Conservation (phyloP, 2,888 invertebrate species). For the Tigriopus californicus region DNA sequence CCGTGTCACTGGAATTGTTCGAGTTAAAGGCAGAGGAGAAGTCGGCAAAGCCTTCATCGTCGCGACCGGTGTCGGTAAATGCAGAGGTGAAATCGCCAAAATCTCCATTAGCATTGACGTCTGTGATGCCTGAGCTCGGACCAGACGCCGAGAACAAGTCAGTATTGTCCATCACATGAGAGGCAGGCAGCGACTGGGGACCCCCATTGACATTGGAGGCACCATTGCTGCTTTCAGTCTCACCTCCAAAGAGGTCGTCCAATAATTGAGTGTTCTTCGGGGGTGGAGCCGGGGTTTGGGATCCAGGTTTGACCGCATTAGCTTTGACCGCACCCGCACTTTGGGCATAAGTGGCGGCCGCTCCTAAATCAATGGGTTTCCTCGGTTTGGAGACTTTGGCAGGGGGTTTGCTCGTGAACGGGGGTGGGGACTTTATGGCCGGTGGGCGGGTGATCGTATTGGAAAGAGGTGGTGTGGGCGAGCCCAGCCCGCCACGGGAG, state of each 20-base stretch:
- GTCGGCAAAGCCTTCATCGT: conserved; percentile 11
- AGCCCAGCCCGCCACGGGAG: neutral
- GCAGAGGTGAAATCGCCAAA: conserved; percentile 9
- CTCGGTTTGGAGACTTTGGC: conserved; percentile 4
- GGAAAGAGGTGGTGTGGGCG: neutral
- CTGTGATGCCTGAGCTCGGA: neutral
- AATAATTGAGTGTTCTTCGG: neutral
- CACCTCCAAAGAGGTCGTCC: conserved; percentile 8
- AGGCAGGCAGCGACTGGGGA: too few relatives aligned
- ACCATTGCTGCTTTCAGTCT: neutral
- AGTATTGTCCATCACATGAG: neutral
- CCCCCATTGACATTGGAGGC: neutral
- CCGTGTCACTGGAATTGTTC: neutral
- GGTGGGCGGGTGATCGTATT: neutral
- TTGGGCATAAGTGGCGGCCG: conserved; percentile 8
- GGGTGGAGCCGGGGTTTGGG: neutral
- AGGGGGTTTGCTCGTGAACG: neutral
- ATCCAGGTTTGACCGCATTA: neutral
- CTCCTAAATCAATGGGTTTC: conserved; percentile 11
- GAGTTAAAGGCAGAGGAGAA: conserved; percentile 13
- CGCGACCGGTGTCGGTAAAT: neutral
- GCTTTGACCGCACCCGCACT: neutral
- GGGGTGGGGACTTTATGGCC: neutral
- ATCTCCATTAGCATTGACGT: conserved; percentile 7
- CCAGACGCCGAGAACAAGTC: neutral